Evolutionary conservation across 2,797 vertebrate genomes (phyloP), one percentile per base, ranked within the genome.

Genomic region (Cuculus canorus): DNA sequence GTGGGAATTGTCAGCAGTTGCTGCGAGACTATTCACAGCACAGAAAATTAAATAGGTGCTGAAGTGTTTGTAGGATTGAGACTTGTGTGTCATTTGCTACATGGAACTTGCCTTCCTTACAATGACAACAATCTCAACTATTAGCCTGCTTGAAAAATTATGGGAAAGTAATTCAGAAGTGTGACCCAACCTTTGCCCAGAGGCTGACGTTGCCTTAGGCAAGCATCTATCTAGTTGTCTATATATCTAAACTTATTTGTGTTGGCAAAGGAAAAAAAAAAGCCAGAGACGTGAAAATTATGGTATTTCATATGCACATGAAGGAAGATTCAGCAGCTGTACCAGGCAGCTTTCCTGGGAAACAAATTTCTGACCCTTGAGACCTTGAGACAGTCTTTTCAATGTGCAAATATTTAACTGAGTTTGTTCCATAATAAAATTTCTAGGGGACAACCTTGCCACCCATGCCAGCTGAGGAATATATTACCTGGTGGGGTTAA

Each of bases 401-500:
- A 39, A 92, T 96, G 95, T 97, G 91, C 94, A 98, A 97, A 98
- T 98, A 97, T 94, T 97, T 96, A 97, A 98, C 97, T 91, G 97
- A 97, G 96, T 97, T 95, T 97, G 96, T 94, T 96, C 96, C 88
- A 91, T 96, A 97, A 97, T 96, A 97, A 97, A 97, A 97, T 97
- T 97, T 97, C 97, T 95, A 96, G 96, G 95, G 92, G 94, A 97
- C 96, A 97, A 98, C 94, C 97, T 97, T 97, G 96, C 93, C 89
- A 96, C 81, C 65, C 13, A 5, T 97, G 94, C 94, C 96, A 96
- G 96, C 71, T 1, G 16, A 96, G 89, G 97, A 98, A 98, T 98
- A 97, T 82, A 98, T 98, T 97, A 97, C 96, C 96, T 92, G 90
- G 71, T 87, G 79, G 94, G 97, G 97, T 97, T 98, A 98, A 98